Base-by-base conservation (phyloP, 2,113 vertebrate genomes). In the Corythornis madagascariensis region DNA sequence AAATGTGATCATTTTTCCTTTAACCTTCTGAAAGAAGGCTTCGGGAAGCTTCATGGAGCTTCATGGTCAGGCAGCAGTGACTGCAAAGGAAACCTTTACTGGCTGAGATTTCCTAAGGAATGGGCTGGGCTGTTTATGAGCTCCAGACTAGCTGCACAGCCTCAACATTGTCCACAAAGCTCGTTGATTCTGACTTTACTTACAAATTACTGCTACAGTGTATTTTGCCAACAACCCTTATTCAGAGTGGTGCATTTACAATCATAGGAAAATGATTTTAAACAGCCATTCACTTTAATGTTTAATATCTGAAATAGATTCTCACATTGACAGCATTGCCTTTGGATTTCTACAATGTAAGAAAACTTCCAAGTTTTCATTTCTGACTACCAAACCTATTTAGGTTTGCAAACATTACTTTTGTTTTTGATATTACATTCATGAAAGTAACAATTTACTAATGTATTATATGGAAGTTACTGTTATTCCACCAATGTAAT, bases 301-400 rank as follows among this genome's bases (percentile, higher is more conserved):
- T 86, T 78, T 91, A 53, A 80, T 87, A 90, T 80, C 80, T n/a
- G n/a, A 59, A 72, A 91, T 63, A 77, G 67, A 63, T 63, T 94
- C 10, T 57, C 45, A 57, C 11, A 6, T 31, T 69, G 43, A 83
- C 16, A 5, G 5, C 82, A 64, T 81, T 73, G 29, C 48, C 42
- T 94, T 94, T 81, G 50, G 50, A 61, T 94, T 97, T 94, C 77
- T 65, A 71, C 87, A 89, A 65, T 35, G 74, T 42, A 93, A 94
- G 40, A 65, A 72, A 94, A 81, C 29, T 89, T 80, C 16, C 14
- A 43, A 75, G 79, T 93, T 94, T 95, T 96, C 29, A 83, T 95
- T 93, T 77, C 61, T 73, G 70, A 70, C 22, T 84, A 73, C 24
- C 48, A 64, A 90, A 93, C 48, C 57, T 80, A 88, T n/a, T 64